Percentiles rank a stretch among this genome's conserved stretches.
These are phyloP conservation scores for Florisuga fusca DNA, from an alignment of 2,797 vertebrate species.

Conservation along the genomic window DNA sequence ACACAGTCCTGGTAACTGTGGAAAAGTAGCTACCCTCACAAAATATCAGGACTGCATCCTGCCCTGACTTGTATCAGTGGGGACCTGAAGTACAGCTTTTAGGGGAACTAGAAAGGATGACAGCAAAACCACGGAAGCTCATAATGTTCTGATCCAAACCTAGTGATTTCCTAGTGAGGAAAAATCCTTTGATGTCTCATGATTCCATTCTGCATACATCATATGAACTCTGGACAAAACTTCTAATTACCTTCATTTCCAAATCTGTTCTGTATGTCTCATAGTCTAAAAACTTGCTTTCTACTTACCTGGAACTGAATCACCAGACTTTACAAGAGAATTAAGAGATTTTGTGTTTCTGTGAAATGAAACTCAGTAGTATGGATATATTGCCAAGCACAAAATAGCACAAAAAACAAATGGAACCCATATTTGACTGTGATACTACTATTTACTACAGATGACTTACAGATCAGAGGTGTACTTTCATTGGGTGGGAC, in stretches of 20 bases:
- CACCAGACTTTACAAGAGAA: neutral
- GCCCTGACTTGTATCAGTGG: rapidly evolving
- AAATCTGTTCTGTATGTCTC: neutral
- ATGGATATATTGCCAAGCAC: neutral
- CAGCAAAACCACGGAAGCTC: neutral
- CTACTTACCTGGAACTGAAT: conserved; percentile 33
- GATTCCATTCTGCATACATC: neutral
- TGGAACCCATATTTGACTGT: neutral
- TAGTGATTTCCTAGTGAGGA: neutral
- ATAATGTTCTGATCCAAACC: neutral
- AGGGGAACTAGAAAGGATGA: neutral
- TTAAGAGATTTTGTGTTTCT: conserved; percentile 3
- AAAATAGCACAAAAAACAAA: neutral
- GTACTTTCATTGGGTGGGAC: neutral
- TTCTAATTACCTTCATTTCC: neutral
- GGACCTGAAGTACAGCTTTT: neutral
- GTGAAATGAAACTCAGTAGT: neutral
- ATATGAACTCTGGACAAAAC: neutral
- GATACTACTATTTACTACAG: neutral
- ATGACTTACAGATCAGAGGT: neutral
- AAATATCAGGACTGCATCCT: neutral
- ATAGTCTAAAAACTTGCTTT: conserved; percentile 10
- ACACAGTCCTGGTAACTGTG: neutral
- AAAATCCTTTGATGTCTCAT: neutral
- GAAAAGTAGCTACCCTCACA: neutral